Evolutionary conservation across 2,113 vertebrate species (phyloP), one percentile per base, ranked within the genome.

Genomic region (Actinemys pallida): DNA sequence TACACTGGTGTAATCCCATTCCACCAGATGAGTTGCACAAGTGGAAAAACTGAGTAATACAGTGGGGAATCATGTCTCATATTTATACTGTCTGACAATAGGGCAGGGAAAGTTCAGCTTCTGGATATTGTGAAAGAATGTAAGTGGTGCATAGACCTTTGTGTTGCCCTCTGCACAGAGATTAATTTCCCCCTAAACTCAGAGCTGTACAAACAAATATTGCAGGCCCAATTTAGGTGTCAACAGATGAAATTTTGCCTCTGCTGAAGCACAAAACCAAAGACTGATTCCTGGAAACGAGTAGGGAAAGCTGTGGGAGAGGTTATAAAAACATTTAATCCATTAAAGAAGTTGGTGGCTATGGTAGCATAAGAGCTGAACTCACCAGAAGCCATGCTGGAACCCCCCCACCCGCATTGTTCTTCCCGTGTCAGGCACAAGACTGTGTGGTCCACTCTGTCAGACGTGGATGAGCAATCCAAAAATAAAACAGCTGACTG

Each of bases 401-500:
- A 96, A 96, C 86, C 57, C 0, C 0, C 0, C 75, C 42, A 12
- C 86, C 90, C 81, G 2, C 0, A 31, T 45, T 25, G 76, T 95
- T 89, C 75, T 93, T 88, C 82, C 62, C 91, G 80, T 53, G 78
- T 78, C 92, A 86, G 95, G 94, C 93, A 95, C 90, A 95, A 95
- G 96, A 93, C 83, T 95, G 93, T 93, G 85, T 95, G 92, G 94
- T 96, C 94, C 96, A 92, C 94, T 96, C 96, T 96, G 93, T 93
- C 95, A 97, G 95, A 96, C 93, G 90, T n/a, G 89, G 95, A 96
- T 88, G 97, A 97, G 93, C 94, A 96, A 96, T 94, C 95, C 96
- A 95, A 96, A 97, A 97, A 97, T 97, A 97, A 96, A 97, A 52
- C 45, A 96, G 96, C 96, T 97, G 96, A 97, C 96, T 94, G 94